Evolutionary conservation across 30 jellyfish, hydroid and myxozoan species (phyloP).

Genomic region (Aurelia sp.): DNA sequence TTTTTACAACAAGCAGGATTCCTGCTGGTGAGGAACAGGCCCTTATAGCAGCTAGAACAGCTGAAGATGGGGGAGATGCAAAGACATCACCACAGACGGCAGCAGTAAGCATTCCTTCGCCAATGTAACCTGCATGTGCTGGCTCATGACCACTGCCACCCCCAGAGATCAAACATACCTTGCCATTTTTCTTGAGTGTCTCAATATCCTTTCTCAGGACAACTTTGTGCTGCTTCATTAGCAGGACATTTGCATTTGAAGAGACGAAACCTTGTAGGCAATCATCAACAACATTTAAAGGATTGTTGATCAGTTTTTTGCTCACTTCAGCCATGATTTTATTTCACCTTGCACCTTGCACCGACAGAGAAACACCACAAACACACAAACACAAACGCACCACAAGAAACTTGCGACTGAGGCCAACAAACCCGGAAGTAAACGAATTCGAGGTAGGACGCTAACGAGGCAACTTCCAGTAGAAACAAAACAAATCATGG

Average conservation of each 20-base stretch:
- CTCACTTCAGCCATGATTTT: conserved; percentile 4
- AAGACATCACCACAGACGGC: conserved; percentile 96
- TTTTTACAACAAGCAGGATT: conserved; percentile 85
- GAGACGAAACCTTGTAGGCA: conserved; percentile 79
- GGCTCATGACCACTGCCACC: conserved; percentile 99
- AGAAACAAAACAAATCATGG: too few relatives aligned
- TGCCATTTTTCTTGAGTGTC: conserved; percentile 44
- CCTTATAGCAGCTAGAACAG: conserved; percentile 82
- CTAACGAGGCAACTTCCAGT: too few relatives aligned
- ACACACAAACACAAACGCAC: too few relatives aligned
- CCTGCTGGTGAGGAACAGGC: conserved; percentile 91
- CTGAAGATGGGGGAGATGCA: conserved; percentile 92
- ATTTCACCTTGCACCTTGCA: too few relatives aligned
- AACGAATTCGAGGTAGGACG: too few relatives aligned
- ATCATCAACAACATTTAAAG: conserved; percentile 73
- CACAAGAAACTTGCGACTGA: too few relatives aligned
- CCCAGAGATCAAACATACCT: conserved; percentile 91
- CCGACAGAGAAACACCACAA: too few relatives aligned
- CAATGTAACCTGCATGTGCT: conserved; percentile 93
- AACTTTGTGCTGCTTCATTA: conserved; percentile 71
- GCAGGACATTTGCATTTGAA: conserved; percentile 45
- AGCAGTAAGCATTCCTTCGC: conserved; percentile 96
- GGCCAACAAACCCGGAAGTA: too few relatives aligned
- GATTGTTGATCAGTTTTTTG: conserved; percentile 81
- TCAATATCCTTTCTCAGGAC: conserved; percentile 79